These are phyloP conservation scores for Calycopis cecrops DNA, from an alignment of 1,140 invertebrate species.

Conservation along the genomic window DNA sequence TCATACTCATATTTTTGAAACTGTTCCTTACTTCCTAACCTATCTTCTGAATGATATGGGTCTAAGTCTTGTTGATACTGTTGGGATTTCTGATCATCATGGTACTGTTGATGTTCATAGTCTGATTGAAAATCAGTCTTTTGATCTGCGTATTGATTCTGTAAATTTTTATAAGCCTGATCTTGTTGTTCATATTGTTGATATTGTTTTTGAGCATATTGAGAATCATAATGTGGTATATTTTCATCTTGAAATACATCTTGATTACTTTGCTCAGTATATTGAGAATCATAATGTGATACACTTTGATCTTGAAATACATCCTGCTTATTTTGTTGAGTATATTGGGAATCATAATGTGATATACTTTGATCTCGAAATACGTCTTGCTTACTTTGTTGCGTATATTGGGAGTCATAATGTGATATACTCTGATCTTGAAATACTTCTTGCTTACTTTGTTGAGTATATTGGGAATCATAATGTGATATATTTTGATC, in stretches of 20 bases:
- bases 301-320: slow-evolving; percentile 16
- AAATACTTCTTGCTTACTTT: background rate
- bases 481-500: background rate
- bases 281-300: slow-evolving; percentile 75
- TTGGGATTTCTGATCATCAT: slow-evolving; percentile 29
- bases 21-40: slow-evolving; percentile 27
- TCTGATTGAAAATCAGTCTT: slow-evolving; percentile 37
- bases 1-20: slow-evolving; percentile 34
- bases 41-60: slow-evolving; percentile 31
- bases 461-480: background rate
- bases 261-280: slow-evolving; percentile 40
- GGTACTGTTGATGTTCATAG: slow-evolving; percentile 34
- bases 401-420: slow-evolving; percentile 75
- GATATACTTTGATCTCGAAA: slow-evolving; percentile 25
- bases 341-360: no score
- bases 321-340: background rate
- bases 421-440: slow-evolving; percentile 39
- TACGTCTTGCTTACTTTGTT: slow-evolving; percentile 39
- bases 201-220: slow-evolving; percentile 57
- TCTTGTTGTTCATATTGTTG: slow-evolving; percentile 39
- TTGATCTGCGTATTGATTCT: slow-evolving; percentile 38
- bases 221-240: slow-evolving; percentile 74
- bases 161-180: slow-evolving; percentile 30
- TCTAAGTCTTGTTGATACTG: slow-evolving; percentile 35
- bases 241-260: slow-evolving; percentile 36